phyloP scores from a whole-genome alignment of 2,113 vertebrate species.

The rat (Rattus norvegicus) region GRCr8 NC_086022.1:120021501-120022000 shows the following conservation, averaged over 20 bases:
- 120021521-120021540: not conserved
- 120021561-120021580: not conserved
- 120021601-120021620: constrained; percentile 20
- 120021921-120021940: not conserved
- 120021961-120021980: not conserved
- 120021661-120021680: not conserved
- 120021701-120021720: not conserved
- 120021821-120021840: not conserved
- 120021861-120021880: not conserved
- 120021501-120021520: not conserved
- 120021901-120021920: not conserved
- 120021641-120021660: not conserved
- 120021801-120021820: not conserved
- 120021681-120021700: not conserved
- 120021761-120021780: not conserved
- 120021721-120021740: not conserved
- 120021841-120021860: not conserved
- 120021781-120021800: not conserved
- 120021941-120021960: not conserved
- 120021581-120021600: not conserved
- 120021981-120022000: not conserved
- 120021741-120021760: not conserved
- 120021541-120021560: not conserved
- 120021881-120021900: not conserved
- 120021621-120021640: constrained; percentile 45